Conservation (phyloP, 2,888 invertebrate species). For the Uropetala carovei region DNA sequence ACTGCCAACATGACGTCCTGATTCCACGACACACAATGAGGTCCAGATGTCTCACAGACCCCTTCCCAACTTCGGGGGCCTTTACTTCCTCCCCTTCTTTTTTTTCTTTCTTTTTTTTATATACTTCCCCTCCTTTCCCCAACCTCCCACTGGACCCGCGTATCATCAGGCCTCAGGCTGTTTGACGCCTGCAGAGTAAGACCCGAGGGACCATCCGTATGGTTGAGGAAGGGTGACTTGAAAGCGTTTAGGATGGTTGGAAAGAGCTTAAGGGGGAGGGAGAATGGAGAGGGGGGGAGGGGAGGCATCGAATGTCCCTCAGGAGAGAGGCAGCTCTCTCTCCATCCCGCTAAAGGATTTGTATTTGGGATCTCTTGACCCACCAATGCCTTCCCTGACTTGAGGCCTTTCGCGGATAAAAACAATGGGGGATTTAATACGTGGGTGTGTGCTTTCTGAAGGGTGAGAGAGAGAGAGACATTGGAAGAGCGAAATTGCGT, state of each 20-base stretch:
- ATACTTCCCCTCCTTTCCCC: background rate
- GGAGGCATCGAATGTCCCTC: too few relatives aligned
- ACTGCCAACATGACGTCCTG: conserved; percentile 11
- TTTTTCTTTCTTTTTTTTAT: too few relatives aligned
- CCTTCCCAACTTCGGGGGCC: too few relatives aligned
- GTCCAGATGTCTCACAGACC: background rate
- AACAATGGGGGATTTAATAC: conserved; percentile 14
- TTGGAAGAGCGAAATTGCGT: too few relatives aligned
- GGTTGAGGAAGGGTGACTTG: background rate
- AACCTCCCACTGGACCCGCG: background rate
- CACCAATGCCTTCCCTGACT: background rate
- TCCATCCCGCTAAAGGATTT: too few relatives aligned
- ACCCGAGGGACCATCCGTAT: background rate
- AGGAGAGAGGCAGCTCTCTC: too few relatives aligned
- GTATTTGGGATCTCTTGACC: conserved; percentile 18
- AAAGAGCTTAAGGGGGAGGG: too few relatives aligned
- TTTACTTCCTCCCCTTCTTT: too few relatives aligned
- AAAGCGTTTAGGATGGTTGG: background rate
- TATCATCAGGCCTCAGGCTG: background rate
- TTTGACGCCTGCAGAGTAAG: background rate
- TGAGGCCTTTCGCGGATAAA: background rate
- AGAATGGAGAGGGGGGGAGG: too few relatives aligned
- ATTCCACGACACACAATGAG: background rate
- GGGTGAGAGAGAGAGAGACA: too few relatives aligned
- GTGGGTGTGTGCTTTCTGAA: background rate